A percentile compares a stretch with the other conserved stretches of the same genome.
Conservation (phyloP, 35 echinoderm and acorn worm species). For the Eucidaris tribuloides region DNA sequence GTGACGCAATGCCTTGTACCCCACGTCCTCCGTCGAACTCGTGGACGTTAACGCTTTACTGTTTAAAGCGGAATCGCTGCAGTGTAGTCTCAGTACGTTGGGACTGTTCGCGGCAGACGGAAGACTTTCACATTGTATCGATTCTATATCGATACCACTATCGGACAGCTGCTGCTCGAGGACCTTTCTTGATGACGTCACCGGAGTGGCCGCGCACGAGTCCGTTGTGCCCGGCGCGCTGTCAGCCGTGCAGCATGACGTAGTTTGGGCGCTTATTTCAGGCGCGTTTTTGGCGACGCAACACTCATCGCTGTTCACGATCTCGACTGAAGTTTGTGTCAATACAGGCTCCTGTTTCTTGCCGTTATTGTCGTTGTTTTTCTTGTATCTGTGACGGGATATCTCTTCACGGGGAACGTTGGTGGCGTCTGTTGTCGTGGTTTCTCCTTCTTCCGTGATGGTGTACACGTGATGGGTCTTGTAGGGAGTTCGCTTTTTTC, state of each 20-base stretch:
- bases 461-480: not conserved
- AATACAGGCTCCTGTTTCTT: not conserved
- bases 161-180: slow-evolving; percentile 12
- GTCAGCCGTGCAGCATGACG: not conserved
- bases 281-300: not conserved
- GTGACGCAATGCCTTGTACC: too few species aligned
- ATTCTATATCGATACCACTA: slow-evolving; percentile 32
- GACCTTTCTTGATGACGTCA: too few species aligned
- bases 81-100: not conserved
- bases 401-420: too few species aligned
- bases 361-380: not conserved
- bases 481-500: not conserved
- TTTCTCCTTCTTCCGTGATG: not conserved
- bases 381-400: too few species aligned
- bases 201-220: not conserved
- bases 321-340: not conserved
- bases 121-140: not conserved
- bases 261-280: not conserved
- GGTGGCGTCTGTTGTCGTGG: too few species aligned
- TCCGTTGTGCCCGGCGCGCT: not conserved
- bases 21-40: not conserved
- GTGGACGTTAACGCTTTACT: not conserved
- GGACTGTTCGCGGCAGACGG: not conserved
- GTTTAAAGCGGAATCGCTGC: not conserved
- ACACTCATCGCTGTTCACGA: not conserved